Evolutionary conservation across 2,888 invertebrate genomes (phyloP).

Genomic region (Melanotus villosus): DNA sequence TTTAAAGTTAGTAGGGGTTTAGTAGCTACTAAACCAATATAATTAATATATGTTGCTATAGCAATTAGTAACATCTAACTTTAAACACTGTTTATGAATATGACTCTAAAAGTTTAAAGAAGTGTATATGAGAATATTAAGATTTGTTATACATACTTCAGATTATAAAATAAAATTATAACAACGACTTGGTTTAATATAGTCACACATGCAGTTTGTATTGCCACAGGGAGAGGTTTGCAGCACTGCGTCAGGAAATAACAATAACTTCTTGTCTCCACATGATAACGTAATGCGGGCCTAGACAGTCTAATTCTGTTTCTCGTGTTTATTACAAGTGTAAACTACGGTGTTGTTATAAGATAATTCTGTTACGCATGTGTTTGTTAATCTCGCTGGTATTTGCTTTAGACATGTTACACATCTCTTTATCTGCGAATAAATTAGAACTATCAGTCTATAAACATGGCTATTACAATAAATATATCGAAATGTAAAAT

Average conservation of each 20-base stretch:
- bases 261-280: conserved; percentile 26
- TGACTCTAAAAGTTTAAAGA: too few relatives aligned
- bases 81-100: too few relatives aligned
- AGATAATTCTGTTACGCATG: conserved; percentile 24
- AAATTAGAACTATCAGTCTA: too few relatives aligned
- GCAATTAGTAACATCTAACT: too few relatives aligned
- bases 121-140: too few relatives aligned
- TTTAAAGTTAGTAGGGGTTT: too few relatives aligned
- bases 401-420: background rate
- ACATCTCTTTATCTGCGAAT: background rate
- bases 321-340: conserved; percentile 22
- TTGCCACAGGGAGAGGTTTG: background rate
- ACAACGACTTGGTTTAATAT: background rate
- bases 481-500: too few relatives aligned
- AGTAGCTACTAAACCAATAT: too few relatives aligned
- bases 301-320: conserved; percentile 26
- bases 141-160: too few relatives aligned
- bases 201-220: background rate
- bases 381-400: conserved; percentile 14
- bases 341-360: conserved; percentile 24
- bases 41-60: too few relatives aligned
- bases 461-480: too few relatives aligned
- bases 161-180: too few relatives aligned
- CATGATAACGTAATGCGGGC: conserved; percentile 17
- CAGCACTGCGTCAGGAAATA: conserved; percentile 21